Base-by-base conservation (phyloP, 1,140 invertebrate species). In the Drosophila nebulosa region DNA sequence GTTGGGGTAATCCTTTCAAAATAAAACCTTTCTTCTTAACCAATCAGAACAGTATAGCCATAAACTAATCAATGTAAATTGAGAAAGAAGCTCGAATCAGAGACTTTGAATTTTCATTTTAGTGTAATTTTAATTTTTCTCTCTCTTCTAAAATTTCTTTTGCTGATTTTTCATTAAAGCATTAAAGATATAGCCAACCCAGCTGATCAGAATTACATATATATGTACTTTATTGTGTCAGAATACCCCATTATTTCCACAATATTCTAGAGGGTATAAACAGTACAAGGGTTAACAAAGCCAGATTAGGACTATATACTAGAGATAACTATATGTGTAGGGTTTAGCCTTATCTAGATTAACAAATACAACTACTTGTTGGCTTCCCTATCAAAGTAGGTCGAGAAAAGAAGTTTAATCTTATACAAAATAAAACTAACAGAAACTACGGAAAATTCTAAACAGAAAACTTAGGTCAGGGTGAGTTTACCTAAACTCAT, bases 261-360 rank as follows among this genome's bases (percentile, higher is more conserved):
- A 21, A 46, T 21, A 9, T 46, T 46, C 30, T 21, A 18, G 7
- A 46, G 39, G 39, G 39, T 46, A 10, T 46, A 10, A 46, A 14
- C 30, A 30, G 26, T 32, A 55, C 52, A 55, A 55, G 52, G 52
- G 52, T 55, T 55, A 55, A 16, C n/a, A 4, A 2, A 4, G 9
- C 16, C 52, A 55, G 52, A 55, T 55, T 55, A 55, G n/a, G 14
- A 14, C 3, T 16, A 16, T 52, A 3, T 55, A 14, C 6, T 9
- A 55, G 6, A 55, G 52, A 55, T 55, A 55, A 55, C 52, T 55
- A 32, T 12, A 16, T 9, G 10, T 2, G 2, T 24, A 53, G 14
- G 51, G 22, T 59, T 70, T 70, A 51, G 30, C 68, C 70, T 72
- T 57, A 32, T 26, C n/a, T 30, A 71, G 69, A 71, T 71, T 63